Evolutionary conservation across 2,113 vertebrate genomes (phyloP).

Genomic region (Xiphias gladius): DNA sequence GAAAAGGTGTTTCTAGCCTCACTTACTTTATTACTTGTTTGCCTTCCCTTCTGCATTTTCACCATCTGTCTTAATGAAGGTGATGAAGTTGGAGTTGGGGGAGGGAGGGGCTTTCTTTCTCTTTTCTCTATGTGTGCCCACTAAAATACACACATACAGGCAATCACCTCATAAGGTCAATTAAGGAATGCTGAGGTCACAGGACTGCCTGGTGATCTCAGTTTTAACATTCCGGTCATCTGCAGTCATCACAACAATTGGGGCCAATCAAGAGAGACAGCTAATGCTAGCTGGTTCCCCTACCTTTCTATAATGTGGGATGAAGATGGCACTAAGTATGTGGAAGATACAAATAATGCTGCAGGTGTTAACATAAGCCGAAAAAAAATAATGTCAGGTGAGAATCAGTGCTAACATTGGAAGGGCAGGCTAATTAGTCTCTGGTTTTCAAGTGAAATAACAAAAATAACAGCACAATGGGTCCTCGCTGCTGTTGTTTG

Average conservation of each 20-base stretch:
- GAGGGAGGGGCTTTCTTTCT: constrained; percentile 8
- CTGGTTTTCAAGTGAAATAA: background rate
- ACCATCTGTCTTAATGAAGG: constrained; percentile 87
- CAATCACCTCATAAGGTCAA: background rate
- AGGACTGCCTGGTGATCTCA: background rate
- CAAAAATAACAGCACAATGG: background rate
- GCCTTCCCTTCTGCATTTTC: constrained; percentile 54
- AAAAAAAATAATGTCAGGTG: too few relatives aligned
- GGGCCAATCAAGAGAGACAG: too few relatives aligned
- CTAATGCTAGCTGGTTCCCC: too few relatives aligned
- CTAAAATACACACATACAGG: background rate
- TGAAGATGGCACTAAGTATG: background rate
- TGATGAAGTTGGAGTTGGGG: constrained; percentile 73
- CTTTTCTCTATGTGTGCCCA: too few relatives aligned
- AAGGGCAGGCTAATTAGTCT: background rate
- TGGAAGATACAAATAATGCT: too few relatives aligned
- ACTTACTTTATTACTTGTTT: background rate
- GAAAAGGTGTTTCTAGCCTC: constrained; percentile 75
- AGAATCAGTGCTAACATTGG: background rate
- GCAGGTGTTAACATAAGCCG: too few relatives aligned
- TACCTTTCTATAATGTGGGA: too few relatives aligned
- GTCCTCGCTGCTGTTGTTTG: too few relatives aligned
- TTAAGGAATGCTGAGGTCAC: background rate
- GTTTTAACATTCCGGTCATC: background rate
- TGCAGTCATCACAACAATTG: too few relatives aligned